These are phyloP conservation scores for Pantherophis vulpinus DNA, from an alignment of 2,797 vertebrate genomes.

Conservation along the genomic window DNA sequence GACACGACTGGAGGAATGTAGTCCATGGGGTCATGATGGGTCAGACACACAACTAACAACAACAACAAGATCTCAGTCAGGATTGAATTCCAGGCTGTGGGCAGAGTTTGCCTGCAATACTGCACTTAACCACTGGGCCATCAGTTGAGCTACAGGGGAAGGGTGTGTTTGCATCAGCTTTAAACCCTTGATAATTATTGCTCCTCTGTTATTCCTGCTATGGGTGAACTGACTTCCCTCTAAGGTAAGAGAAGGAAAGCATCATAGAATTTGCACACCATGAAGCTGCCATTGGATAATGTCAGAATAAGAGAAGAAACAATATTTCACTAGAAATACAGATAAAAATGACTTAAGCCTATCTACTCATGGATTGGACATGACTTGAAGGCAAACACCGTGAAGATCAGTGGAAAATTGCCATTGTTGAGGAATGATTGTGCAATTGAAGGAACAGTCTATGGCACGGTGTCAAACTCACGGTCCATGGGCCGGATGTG, in stretches of 20 bases:
- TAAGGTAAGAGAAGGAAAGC: not conserved
- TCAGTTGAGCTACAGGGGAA: not conserved
- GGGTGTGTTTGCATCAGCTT: not conserved
- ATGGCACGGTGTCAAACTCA: not conserved
- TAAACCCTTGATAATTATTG: not conserved
- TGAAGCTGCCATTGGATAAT: not conserved
- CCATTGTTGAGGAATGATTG: not conserved
- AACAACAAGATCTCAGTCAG: not conserved
- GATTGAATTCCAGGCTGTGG: not conserved
- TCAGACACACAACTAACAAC: too few species aligned
- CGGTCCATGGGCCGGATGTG: too few species aligned
- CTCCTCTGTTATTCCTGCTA: not conserved
- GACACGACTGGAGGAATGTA: too few species aligned
- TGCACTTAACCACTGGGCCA: not conserved
- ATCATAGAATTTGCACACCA: not conserved
- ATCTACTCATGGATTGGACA: not conserved
- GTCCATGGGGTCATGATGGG: too few species aligned
- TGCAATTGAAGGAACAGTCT: not conserved
- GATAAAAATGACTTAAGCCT: not conserved
- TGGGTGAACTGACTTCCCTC: not conserved
- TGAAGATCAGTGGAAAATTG: not conserved
- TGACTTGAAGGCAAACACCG: not conserved
- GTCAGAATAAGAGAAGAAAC: not conserved
- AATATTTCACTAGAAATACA: not conserved
- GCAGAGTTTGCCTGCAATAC: not conserved